A percentile compares a stretch with the other conserved stretches of the same genome.
Conservation (phyloP, 2,797 vertebrate species). For the Chrysolophus pictus region DNA sequence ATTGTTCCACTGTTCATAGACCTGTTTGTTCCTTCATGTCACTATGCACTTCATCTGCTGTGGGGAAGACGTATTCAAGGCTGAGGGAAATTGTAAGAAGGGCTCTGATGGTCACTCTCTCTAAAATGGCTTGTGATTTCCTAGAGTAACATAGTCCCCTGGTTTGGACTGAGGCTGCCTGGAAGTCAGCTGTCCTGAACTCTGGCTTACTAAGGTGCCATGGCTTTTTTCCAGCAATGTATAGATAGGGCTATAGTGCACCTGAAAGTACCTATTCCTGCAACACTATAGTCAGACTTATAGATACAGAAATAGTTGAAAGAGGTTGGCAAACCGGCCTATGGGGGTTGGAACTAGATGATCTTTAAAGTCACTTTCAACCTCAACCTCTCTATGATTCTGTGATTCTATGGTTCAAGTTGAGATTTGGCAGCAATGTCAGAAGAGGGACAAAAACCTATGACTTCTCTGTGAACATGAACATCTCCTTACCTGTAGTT, state of each 20-base stretch:
- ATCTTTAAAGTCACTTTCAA: too few relatives aligned
- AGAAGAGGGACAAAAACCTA: neutral
- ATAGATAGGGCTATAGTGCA: neutral
- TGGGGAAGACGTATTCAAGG: neutral
- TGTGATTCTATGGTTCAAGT: neutral
- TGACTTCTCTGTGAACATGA: neutral
- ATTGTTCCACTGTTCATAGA: neutral
- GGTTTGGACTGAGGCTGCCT: neutral
- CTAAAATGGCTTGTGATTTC: neutral
- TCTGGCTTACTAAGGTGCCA: accelerated
- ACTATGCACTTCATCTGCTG: neutral
- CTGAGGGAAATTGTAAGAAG: neutral
- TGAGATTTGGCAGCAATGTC: accelerated
- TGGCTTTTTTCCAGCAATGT: neutral
- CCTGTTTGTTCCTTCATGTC: neutral
- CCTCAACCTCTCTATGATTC: too few relatives aligned
- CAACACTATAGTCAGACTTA: neutral
- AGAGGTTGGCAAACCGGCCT: too few relatives aligned
- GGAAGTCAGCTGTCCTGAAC: neutral
- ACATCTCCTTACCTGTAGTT: accelerated
- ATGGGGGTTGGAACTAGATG: too few relatives aligned
- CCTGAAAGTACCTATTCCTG: neutral
- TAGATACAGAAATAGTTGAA: neutral
- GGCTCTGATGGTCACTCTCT: accelerated
- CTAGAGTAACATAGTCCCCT: neutral